phyloP scores from a whole-genome alignment of 2,888 invertebrate genomes.

The Hydriomena furcata region DNA sequence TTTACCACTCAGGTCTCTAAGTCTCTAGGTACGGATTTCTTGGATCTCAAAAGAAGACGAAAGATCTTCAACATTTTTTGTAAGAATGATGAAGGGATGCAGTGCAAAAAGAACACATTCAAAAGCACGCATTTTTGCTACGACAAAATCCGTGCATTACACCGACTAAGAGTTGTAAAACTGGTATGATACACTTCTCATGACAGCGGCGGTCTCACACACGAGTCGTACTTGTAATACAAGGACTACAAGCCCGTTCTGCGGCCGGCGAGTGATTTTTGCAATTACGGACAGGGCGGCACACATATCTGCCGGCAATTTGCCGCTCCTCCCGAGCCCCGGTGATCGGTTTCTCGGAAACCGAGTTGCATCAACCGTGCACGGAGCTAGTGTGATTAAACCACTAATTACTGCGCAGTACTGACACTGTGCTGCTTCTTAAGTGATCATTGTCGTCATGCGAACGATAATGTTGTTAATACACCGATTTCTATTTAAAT shows the following conservation, averaged over 20 bases:
- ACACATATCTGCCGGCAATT: slow-evolving; percentile 80
- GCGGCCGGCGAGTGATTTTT: slow-evolving; percentile 68
- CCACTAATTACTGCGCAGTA: slow-evolving; percentile 63
- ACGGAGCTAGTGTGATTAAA: slow-evolving; percentile 68
- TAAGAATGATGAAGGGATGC: too few relatives aligned
- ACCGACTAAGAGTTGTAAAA: slow-evolving; percentile 22
- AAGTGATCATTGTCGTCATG: slow-evolving; percentile 24
- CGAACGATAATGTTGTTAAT: slow-evolving; percentile 10
- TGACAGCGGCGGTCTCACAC: slow-evolving; percentile 37
- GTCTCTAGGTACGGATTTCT: too few relatives aligned
- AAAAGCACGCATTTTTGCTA: neutral
- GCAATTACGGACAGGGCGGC: slow-evolving; percentile 77
- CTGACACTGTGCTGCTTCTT: slow-evolving; percentile 21
- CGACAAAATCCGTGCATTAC: slow-evolving; percentile 1
- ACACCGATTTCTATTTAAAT: slow-evolving; percentile 9
- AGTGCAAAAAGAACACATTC: neutral
- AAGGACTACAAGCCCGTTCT: slow-evolving; percentile 50
- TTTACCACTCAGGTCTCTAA: too few relatives aligned
- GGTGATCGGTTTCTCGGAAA: slow-evolving; percentile 76
- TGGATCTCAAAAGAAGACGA: too few relatives aligned
- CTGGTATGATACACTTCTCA: slow-evolving; percentile 30
- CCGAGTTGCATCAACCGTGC: slow-evolving; percentile 70
- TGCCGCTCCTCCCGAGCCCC: slow-evolving; percentile 71
- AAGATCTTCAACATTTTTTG: too few relatives aligned
- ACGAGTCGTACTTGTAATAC: slow-evolving; percentile 50